Percentiles rank a stretch among this genome's conserved stretches.
These are phyloP conservation scores for Elephas maximus DNA, from an alignment of 2,113 vertebrate genomes.

Conservation along the genomic window DNA sequence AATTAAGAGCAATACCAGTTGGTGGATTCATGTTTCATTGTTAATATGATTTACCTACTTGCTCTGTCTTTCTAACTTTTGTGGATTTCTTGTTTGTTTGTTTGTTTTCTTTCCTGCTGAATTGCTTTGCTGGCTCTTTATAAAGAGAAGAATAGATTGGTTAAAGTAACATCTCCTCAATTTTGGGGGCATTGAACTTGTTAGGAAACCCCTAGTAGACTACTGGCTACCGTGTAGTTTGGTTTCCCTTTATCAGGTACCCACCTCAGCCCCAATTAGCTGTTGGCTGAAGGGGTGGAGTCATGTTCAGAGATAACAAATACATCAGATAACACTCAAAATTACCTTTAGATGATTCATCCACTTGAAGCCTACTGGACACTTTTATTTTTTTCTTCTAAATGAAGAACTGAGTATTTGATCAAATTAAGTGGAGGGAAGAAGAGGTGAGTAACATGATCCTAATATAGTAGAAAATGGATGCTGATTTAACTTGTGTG, in stretches of 20 bases:
- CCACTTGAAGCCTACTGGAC: neutral
- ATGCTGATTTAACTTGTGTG: conserved; percentile 81
- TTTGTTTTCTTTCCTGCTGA: neutral
- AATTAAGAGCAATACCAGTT: neutral
- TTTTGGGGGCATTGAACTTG: neutral
- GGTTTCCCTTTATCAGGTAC: neutral
- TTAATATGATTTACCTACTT: neutral
- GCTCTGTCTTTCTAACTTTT: neutral
- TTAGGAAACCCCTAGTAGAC: neutral
- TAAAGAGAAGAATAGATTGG: neutral
- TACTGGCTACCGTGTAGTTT: neutral
- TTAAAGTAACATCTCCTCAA: neutral
- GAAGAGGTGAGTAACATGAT: conserved; percentile 53
- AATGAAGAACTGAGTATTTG: conserved; percentile 41
- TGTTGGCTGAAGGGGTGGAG: neutral
- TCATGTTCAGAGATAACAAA: neutral
- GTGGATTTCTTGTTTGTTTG: neutral
- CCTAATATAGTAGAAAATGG: conserved; percentile 77
- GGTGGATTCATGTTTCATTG: neutral
- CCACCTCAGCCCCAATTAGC: accelerated
- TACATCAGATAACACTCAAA: neutral
- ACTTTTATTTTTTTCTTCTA: neutral
- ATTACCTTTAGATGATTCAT: neutral
- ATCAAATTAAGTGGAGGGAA: conserved; percentile 80
- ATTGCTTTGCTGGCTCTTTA: neutral